phyloP scores from a whole-genome alignment of 2,888 invertebrate species.

The Prenolepis imparis region DNA sequence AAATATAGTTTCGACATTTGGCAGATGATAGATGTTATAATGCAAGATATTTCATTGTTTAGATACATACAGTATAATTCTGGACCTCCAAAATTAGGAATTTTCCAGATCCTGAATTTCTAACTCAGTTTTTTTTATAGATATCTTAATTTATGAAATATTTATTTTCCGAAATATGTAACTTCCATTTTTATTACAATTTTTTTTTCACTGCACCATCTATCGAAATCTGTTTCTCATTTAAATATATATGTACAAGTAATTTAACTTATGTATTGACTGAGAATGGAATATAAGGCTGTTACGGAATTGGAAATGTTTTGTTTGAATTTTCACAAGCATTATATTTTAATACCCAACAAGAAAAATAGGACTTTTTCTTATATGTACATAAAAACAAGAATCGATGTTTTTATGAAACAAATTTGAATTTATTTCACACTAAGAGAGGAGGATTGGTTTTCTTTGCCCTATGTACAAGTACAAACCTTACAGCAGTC shows the following conservation, averaged over 20 bases:
- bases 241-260: conserved; percentile 59
- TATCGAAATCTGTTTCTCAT: conserved; percentile 50
- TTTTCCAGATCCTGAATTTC: conserved; percentile 24
- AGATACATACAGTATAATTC: not conserved
- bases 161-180: conserved; percentile 40
- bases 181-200: conserved; percentile 27
- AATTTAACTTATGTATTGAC: conserved; percentile 75
- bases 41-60: conserved; percentile 7
- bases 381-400: conserved; percentile 6
- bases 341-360: conserved; percentile 35
- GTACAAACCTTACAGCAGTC: conserved; percentile 38
- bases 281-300: conserved; percentile 77
- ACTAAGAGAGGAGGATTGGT: conserved; percentile 10
- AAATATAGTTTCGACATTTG: conserved; percentile 55
- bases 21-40: conserved; percentile 58
- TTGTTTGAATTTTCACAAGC: conserved; percentile 47
- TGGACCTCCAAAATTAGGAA: not conserved
- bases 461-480: conserved; percentile 32
- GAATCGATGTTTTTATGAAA: conserved; percentile 15
- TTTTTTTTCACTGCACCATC: conserved; percentile 49
- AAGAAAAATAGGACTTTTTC: not conserved
- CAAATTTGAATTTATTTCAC: conserved; percentile 46
- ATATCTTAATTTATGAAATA: conserved; percentile 47
- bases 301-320: conserved; percentile 66
- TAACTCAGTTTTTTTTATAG: conserved; percentile 36